Evolutionary conservation across 2,888 invertebrate genomes (phyloP), one percentile per base, ranked within the genome.

Genomic region (Cataglyphis livida): DNA sequence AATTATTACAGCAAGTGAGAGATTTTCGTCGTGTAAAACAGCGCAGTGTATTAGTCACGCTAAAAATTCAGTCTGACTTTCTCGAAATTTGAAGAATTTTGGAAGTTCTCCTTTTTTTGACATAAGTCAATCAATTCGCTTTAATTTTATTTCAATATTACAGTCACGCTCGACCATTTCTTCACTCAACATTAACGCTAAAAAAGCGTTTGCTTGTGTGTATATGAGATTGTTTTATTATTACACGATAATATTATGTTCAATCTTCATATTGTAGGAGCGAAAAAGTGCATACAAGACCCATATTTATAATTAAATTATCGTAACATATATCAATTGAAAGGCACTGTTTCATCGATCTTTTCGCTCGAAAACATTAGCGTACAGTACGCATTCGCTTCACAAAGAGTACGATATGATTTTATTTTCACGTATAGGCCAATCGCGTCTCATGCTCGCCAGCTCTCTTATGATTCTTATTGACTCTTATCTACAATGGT

Each of bases 401-500:
- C 2, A 7, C 2, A 66, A 59, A 32, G 21, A 25, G 18, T 25
- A n/a, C 66, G 21, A 44, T 70, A 35, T 44, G 32, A 32, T 68
- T 68, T 78, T 61, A 44, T 59, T 57, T 32, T 59, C 21, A 25
- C 70, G 7, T 10, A 15, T 32, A 78, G n/a, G 21, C 25, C 12
- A 48, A 61, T 35, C 12, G 12, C 41, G 15, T 68, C 32, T 44
- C 41, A 59, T 59, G 59, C 44, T 9, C 25, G 35, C 44, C 65
- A 2, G 54, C 3, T 74, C 48, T 74, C 18, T 15, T 41, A 48
- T 7, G 1, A 64, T 18, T 48, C 21, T 75, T 41, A 76, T 44
- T 38, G 18, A 35, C 25, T 78, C 44, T 35, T 79, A 79, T 70
- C 59, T 70, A 70, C 44, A 70, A 65, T 79, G 54, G 62, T 73